These are phyloP conservation scores for Calliphora vicina DNA, from an alignment of 1,140 invertebrate species.

Conservation along the genomic window DNA sequence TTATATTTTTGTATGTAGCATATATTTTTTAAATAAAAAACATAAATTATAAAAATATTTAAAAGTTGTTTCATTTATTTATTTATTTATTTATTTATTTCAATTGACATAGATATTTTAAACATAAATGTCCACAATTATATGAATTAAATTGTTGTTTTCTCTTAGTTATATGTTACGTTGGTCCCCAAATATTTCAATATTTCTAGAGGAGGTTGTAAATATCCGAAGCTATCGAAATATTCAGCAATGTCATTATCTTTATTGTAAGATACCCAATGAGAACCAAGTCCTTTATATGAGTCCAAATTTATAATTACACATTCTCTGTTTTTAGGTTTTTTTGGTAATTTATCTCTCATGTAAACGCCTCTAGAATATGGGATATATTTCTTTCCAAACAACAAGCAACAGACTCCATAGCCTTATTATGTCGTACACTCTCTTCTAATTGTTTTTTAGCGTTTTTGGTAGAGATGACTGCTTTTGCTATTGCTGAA, in stretches of 20 bases:
- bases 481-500: conserved; percentile 45
- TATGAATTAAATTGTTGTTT: conserved; percentile 27
- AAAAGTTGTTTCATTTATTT: too few species aligned
- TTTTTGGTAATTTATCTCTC: conserved; percentile 41
- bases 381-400: conserved; percentile 27
- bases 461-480: conserved; percentile 47
- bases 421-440: conserved; percentile 50
- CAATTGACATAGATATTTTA: conserved; percentile 29
- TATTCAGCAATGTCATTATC: background rate
- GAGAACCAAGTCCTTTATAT: conserved; percentile 49
- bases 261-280: conserved; percentile 60
- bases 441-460: conserved; percentile 46
- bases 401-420: conserved; percentile 48
- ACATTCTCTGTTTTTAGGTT: conserved; percentile 48
- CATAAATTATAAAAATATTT: too few species aligned
- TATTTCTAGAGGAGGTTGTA: conserved; percentile 17
- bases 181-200: background rate
- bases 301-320: conserved; percentile 56
- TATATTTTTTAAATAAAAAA: too few species aligned
- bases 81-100: conserved; percentile 15
- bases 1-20: too few species aligned
- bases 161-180: background rate
- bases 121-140: conserved; percentile 28
- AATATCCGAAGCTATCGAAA: conserved; percentile 24
- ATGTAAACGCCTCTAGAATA: conserved; percentile 40